Percentiles rank a stretch among this genome's conserved stretches.
Evolutionary conservation across 2,113 vertebrate genomes (phyloP).

Genomic region (Vidua macroura): DNA sequence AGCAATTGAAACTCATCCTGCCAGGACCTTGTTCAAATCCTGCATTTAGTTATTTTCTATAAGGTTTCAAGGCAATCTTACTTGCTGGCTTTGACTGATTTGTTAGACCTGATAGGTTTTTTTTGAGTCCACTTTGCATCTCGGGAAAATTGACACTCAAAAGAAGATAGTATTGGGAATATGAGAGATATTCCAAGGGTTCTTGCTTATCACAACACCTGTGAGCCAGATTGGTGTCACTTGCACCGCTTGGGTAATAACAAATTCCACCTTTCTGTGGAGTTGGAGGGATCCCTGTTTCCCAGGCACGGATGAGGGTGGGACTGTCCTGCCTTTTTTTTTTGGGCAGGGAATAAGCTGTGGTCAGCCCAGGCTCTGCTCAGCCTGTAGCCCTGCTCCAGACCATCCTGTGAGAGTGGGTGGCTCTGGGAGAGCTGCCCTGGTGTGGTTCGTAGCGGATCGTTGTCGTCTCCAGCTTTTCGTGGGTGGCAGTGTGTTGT

Average conservation of each 20-base stretch:
- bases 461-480: neutral
- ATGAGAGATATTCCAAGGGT: neutral
- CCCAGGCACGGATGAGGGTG: neutral
- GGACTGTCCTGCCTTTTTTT: accelerated
- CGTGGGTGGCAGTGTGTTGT: neutral
- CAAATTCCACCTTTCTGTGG: neutral
- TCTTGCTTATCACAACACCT: neutral
- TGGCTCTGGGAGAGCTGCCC: neutral
- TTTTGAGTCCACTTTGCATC: neutral
- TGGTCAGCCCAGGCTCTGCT: neutral
- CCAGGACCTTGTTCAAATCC: neutral
- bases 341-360: neutral
- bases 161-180: neutral
- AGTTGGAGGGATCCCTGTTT: neutral
- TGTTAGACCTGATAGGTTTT: neutral
- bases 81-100: neutral
- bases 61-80: neutral
- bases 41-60: neutral
- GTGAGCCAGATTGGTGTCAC: neutral
- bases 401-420: accelerated
- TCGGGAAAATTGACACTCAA: neutral
- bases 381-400: neutral
- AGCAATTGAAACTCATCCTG: neutral
- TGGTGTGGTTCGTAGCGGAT: accelerated
- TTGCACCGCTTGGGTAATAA: neutral